A percentile compares a stretch with the other conserved stretches of the same genome.
These are phyloP conservation scores for Trachelipus rathkii DNA, from an alignment of 1,140 invertebrate genomes.

Conservation along the genomic window DNA sequence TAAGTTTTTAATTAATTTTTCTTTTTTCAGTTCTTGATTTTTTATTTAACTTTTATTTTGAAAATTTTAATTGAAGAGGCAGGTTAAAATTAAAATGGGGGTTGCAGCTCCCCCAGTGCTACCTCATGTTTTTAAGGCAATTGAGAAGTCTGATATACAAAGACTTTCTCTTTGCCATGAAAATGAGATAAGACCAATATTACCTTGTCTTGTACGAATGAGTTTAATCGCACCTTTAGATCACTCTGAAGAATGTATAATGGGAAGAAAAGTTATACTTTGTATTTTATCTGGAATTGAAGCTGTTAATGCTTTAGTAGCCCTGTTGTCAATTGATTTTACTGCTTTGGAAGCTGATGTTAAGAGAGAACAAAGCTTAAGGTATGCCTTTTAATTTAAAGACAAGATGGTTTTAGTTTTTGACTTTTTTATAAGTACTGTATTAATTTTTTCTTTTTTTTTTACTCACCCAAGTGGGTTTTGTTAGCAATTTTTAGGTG, in stretches of 20 bases:
- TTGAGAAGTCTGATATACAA: conserved; percentile 73
- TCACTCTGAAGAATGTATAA: conserved; percentile 73
- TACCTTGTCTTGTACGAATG: conserved; percentile 88
- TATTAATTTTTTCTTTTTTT: no score
- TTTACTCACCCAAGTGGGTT: no score
- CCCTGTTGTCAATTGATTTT: conserved; percentile 88
- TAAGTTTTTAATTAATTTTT: no score
- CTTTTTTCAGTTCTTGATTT: no score
- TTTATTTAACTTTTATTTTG: no score
- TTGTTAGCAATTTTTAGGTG: no score
- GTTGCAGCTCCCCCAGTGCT: conserved; percentile 51
- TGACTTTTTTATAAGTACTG: no score
- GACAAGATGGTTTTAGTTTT: no score
- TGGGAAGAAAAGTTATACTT: conserved; percentile 78
- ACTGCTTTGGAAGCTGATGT: conserved; percentile 86
- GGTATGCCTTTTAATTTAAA: neutral
- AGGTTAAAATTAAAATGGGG: neutral
- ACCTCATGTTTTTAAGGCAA: conserved; percentile 65
- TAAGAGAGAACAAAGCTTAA: conserved; percentile 55
- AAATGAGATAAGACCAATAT: conserved; percentile 74
- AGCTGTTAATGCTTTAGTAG: conserved; percentile 89
- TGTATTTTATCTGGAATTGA: conserved; percentile 85
- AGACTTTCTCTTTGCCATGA: conserved; percentile 64
- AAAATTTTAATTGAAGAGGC: no score
- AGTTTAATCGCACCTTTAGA: conserved; percentile 83